Evolutionary conservation across 2,888 invertebrate species (phyloP), one percentile per base, ranked within the genome.

Genomic region (Harpalus rufipes): DNA sequence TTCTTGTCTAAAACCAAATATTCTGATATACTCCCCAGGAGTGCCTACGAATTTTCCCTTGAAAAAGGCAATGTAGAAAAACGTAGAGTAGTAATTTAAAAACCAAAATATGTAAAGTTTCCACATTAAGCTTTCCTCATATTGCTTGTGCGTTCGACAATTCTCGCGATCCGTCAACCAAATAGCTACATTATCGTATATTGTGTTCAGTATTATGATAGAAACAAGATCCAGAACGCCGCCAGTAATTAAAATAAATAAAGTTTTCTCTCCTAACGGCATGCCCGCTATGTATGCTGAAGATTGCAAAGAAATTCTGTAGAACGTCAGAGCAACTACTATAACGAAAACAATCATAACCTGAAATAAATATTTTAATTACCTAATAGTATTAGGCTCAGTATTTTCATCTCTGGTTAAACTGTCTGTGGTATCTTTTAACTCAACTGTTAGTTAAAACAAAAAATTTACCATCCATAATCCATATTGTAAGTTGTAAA

Each of bases 71-170:
- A 96, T 95, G 89, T 96, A 96, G 91, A 96, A 95, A 81, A 96
- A 93, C 32, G 96, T 95, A 5, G 95, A 94, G 90, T 96, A 96
- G 90, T 95, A 96, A 91, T 96, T 96, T 87, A 96, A 94, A 90
- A 96, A 96, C 91, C 96, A 95, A 86, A 96, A 94, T 72, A 95
- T 89, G 90, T 96, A 96, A 88, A 96, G 94, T 90, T 96, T 96
- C 87, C 96, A 91, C 7, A 96, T 96, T 79, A 96, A 92, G 88
- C 95, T 95, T 89, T 96, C 95, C 87, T 96, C 96, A 89, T 95
- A 96, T 90, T 96, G 95, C 7, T 94, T 94, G 90, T 96, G 95
- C 0, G 96, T 96, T 86, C 95, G 92, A 87, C 94, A 93, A 88
- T 93, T 92, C 90, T 95, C 94, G 90, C 94, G 90, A 89, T 95